Percentiles rank a stretch among this genome's conserved stretches.
Evolutionary conservation across 2,888 invertebrate species (phyloP).

Genomic region (Cyrtodaria siliqua): DNA sequence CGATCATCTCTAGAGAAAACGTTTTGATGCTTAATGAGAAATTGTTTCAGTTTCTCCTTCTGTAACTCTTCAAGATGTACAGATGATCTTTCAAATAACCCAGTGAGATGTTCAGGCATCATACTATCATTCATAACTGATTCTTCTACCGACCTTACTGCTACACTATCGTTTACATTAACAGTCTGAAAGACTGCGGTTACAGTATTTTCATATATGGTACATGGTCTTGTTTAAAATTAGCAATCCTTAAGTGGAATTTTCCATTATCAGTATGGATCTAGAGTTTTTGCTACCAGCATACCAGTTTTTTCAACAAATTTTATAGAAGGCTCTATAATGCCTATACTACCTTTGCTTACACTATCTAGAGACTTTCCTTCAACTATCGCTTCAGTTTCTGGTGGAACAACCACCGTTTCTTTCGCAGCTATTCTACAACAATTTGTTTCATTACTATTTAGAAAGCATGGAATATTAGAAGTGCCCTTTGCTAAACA

Average conservation of each 20-base stretch:
- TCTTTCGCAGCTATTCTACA: conserved; percentile 16
- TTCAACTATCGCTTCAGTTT: conserved; percentile 18
- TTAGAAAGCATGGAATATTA: conserved; percentile 18
- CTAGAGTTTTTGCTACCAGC: conserved; percentile 15
- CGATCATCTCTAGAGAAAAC: conserved; percentile 15
- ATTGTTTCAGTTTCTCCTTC: conserved; percentile 9
- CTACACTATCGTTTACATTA: neutral
- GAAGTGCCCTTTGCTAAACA: conserved; percentile 15
- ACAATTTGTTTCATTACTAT: neutral
- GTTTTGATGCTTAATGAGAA: conserved; percentile 14
- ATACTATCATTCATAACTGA: neutral
- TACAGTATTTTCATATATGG: conserved; percentile 3
- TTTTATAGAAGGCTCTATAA: conserved; percentile 14
- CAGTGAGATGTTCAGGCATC: conserved; percentile 10
- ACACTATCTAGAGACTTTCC: conserved; percentile 19
- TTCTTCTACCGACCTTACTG: too few relatives aligned
- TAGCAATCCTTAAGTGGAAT: conserved; percentile 15
- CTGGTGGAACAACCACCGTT: conserved; percentile 12
- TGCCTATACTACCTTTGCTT: neutral
- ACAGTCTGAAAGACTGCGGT: conserved; percentile 9
- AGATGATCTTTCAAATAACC: conserved; percentile 14
- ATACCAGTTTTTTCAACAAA: conserved; percentile 28
- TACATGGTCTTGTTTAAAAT: conserved; percentile 7
- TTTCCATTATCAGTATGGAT: conserved; percentile 10
- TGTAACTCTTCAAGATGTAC: conserved; percentile 6